Percentiles rank a stretch among this genome's conserved stretches.
phyloP scores from a whole-genome alignment of 2,888 invertebrate genomes.

The Lordiphosa andalusiaca region DNA sequence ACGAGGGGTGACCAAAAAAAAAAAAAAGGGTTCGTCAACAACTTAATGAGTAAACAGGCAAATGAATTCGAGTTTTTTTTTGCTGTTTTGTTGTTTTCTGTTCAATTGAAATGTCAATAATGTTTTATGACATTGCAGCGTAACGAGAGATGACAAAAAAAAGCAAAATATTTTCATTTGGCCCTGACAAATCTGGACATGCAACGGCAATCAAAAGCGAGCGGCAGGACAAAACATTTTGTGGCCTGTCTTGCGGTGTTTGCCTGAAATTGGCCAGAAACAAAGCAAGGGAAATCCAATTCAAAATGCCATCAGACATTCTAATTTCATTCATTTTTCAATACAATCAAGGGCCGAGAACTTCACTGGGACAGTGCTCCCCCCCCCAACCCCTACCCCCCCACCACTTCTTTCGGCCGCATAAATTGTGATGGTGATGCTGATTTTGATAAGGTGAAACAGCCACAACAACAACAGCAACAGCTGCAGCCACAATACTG shows the following conservation, averaged over 20 bases:
- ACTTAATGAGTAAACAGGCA: constrained; percentile 1
- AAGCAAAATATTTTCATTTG: constrained; percentile 61
- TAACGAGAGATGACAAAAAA: constrained; percentile 7
- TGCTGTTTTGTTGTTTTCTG: too few species aligned
- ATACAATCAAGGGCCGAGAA: constrained; percentile 59
- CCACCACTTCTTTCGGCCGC: constrained; percentile 45
- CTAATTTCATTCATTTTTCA: constrained; percentile 74
- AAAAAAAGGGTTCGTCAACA: background rate
- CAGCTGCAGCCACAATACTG: constrained; percentile 10
- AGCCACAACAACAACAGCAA: constrained; percentile 25
- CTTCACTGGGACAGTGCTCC: constrained; percentile 10
- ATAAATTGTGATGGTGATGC: constrained; percentile 60
- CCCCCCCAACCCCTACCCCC: too few species aligned
- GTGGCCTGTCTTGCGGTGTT: constrained; percentile 68
- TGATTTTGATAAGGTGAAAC: constrained; percentile 50
- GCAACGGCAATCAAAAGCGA: constrained; percentile 66
- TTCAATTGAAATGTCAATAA: constrained; percentile 73
- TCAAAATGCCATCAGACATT: constrained; percentile 73
- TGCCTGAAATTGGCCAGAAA: constrained; percentile 58
- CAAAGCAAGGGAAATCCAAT: constrained; percentile 54
- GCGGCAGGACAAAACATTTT: constrained; percentile 46
- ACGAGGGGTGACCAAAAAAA: constrained; percentile 36
- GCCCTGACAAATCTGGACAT: constrained; percentile 63
- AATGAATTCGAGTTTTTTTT: constrained; percentile 29
- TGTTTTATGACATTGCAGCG: constrained; percentile 59